Base-by-base conservation (phyloP, 2,113 vertebrate species). In the Uria lomvia region DNA sequence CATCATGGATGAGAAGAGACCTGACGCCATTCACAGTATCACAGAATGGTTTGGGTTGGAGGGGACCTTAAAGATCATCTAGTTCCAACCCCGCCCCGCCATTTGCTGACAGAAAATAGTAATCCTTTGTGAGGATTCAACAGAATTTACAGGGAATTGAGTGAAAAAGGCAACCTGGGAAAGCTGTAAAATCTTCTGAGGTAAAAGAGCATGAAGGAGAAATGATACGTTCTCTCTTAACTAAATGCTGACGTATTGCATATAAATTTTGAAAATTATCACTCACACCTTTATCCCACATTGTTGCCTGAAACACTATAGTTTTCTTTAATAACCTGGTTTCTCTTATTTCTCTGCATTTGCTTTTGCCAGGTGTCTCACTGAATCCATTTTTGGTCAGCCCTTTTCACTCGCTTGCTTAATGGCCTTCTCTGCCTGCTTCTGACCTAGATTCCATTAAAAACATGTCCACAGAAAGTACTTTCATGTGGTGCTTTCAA, bases 361-460 rank as follows among this genome's bases (percentile, higher is more conserved):
- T 71, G 53, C 22, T 81, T 88, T 94, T 92, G 47, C 92, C 76
- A 95, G 88, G 62, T 95, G 86, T 36, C 47, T 88, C 58, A 91
- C 8, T 20, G 26, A 93, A 76, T 85, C 40, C 24, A 79, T 66
- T 82, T 87, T 77, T 79, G 43, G 67, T 85, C 26, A 76, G 27
- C 5, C 10, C n/a, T 89, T 91, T 95, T 83, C 62, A 81, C 55
- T 91, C 67, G 18, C 36, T 74, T 86, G 32, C 71, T 83, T 94
- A 94, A 96, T 87, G 86, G 90, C 63, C 72, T 77, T 90, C 53
- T 90, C 75, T 91, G 72, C n/a, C 75, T 90, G 55, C 67, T 95
- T 91, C 87, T 94, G 91, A 87, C 92, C 90, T 92, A 97, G 70
- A 96, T 78, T 96, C 85, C 92, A 97, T 95, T 97, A 94, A 84